Evolutionary conservation across 2,113 vertebrate genomes (phyloP), one percentile per base, ranked within the genome.

Genomic region (Hyaena hyaena): DNA sequence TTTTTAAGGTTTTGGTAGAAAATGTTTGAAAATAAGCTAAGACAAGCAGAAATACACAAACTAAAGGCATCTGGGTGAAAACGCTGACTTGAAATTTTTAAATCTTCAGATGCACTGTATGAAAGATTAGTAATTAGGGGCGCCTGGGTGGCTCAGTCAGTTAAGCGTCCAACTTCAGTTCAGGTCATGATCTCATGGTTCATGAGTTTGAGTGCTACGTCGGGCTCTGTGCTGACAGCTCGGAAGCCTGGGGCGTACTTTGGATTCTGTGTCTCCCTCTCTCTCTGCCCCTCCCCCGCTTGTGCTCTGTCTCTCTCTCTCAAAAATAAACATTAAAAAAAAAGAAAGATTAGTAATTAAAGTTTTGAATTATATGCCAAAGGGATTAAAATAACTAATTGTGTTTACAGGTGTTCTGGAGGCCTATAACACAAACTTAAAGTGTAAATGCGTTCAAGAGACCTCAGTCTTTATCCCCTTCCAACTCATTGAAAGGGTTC

Each of bases 341-440:
- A 3, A 50, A 48, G 14, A 50, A 3, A 80, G 10, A 35, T 48
- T 10, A 33, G 14, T 50, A 35, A 79, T 90, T 92, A 90, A 61
- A 35, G 9, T n/a, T 83, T 17, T 84, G 21, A 83, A 66, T 90
- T 87, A 65, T 24, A 83, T 45, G 12, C 24, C 86, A 89, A 93
- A 53, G 53, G 14, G 24, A 50, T 87, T 55, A 79, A 95, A 90
- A 66, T 73, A 84, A 91, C 28, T 73, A 31, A 35, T 74, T 87
- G 33, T 66, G 24, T 95, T 98, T 61, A 24, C 95, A 99, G 99
- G 98, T 95, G 96, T 99, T 73, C 97, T 99, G 97, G 99, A 99
- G 65, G 61, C 96, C 93, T 90, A 97, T 0, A 97, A 99, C 0
- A 98, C 98, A 26, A 96, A 93, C 86, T 87, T 98, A 48, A 98